Conservation (phyloP, 2,888 invertebrate species). For the Empis livida region DNA sequence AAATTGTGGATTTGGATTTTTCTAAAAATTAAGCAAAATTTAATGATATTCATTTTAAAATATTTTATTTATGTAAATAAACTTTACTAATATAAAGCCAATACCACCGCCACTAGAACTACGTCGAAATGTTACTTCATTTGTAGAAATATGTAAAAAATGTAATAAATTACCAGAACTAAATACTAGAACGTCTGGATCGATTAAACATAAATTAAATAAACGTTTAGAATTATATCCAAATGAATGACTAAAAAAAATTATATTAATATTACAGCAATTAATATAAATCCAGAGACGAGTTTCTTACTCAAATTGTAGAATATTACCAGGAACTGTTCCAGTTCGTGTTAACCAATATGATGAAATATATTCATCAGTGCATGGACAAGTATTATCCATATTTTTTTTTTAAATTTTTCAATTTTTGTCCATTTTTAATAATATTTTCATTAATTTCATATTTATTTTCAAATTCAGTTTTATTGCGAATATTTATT, state of each 20-base stretch:
- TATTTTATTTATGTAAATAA: neutral
- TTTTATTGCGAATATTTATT: too few relatives aligned
- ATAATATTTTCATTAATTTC: neutral
- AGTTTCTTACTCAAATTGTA: slow-evolving; percentile 7
- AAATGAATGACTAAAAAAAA: slow-evolving; percentile 55
- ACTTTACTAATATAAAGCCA: slow-evolving; percentile 60
- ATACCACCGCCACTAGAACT: slow-evolving; percentile 68
- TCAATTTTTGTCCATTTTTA: neutral
- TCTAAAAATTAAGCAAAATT: slow-evolving; percentile 34
- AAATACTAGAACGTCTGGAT: slow-evolving; percentile 61
- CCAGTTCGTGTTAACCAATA: neutral
- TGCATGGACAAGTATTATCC: neutral
- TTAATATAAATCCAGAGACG: neutral
- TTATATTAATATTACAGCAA: slow-evolving; percentile 7
- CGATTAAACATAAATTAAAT: slow-evolving; percentile 67
- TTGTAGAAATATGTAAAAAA: slow-evolving; percentile 56
- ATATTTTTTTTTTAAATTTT: neutral
- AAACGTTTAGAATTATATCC: slow-evolving; percentile 73
- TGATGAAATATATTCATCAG: neutral
- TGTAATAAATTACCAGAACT: slow-evolving; percentile 70
- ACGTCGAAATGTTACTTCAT: slow-evolving; percentile 54
- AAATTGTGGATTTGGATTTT: slow-evolving; percentile 46
- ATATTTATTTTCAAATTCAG: neutral
- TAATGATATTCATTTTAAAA: neutral
- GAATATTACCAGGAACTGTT: slow-evolving; percentile 1